Percentiles rank a stretch among this genome's conserved stretches.
Evolutionary conservation across 1,140 invertebrate species (phyloP).

Genomic region (Amyelois transitella): DNA sequence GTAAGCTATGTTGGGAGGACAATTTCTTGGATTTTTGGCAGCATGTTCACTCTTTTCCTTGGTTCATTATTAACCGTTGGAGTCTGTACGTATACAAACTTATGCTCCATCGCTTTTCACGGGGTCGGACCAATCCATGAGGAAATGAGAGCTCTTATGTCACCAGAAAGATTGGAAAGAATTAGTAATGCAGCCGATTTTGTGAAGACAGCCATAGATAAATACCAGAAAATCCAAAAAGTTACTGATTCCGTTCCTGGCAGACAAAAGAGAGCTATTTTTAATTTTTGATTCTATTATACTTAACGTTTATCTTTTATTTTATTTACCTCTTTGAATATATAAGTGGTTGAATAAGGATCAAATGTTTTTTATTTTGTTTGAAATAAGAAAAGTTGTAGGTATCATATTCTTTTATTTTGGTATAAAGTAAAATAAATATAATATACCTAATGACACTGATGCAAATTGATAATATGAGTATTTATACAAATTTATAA

Average conservation of each 20-base stretch:
- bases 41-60: conserved; percentile 74
- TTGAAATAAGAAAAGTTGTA: background rate
- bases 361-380: background rate
- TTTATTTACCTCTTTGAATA: background rate
- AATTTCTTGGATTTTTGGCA: conserved; percentile 47
- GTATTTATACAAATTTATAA: background rate
- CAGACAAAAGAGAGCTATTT: conserved; percentile 29
- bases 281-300: conserved; percentile 10
- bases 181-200: conserved; percentile 77
- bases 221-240: conserved; percentile 76
- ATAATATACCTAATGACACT: background rate
- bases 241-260: conserved; percentile 24
- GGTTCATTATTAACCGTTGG: conserved; percentile 75
- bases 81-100: conserved; percentile 79
- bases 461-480: no score
- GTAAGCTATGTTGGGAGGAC: conserved; percentile 49
- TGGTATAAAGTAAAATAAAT: background rate
- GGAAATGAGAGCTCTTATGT: conserved; percentile 68
- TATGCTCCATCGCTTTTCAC: conserved; percentile 78
- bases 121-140: conserved; percentile 70
- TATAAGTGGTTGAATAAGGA: background rate
- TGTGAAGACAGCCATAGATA: conserved; percentile 78
- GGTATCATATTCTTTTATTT: background rate
- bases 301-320: background rate
- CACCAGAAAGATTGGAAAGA: conserved; percentile 66